phyloP scores from a whole-genome alignment of 2,113 vertebrate species.

The Catharus bicknelli region DNA sequence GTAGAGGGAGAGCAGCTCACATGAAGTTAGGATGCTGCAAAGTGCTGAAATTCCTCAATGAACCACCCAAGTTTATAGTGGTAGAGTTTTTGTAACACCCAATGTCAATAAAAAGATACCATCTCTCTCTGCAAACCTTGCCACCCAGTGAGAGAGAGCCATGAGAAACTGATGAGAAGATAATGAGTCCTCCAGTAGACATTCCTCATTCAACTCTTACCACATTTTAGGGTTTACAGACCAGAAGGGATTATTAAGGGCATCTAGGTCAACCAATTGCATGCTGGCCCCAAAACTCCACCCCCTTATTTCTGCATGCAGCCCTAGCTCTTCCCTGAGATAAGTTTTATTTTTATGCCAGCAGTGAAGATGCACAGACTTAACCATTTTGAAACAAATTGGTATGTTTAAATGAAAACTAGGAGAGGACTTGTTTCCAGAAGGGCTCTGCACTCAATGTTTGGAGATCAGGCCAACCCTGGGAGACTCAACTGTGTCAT shows the following conservation, averaged over 20 bases:
- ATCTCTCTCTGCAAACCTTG: conserved; percentile 28
- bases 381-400: background rate
- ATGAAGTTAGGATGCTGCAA: background rate
- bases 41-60: conserved; percentile 49
- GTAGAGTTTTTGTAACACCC: background rate
- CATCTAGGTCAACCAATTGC: background rate
- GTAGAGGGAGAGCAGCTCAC: background rate
- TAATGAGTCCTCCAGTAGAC: conserved; percentile 13
- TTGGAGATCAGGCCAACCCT: background rate
- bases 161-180: conserved; percentile 54
- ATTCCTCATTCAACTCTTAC: background rate
- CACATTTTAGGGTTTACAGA: background rate
- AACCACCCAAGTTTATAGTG: conserved; percentile 46
- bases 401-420: background rate
- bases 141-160: conserved; percentile 50
- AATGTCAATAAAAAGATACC: conserved; percentile 33
- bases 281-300: background rate
- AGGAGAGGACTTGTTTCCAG: background rate
- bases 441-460: accelerated
- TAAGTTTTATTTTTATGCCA: background rate
- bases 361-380: background rate
- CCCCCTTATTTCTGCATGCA: background rate
- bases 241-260: background rate
- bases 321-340: background rate
- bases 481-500: background rate